Base-by-base conservation (phyloP, 2,797 vertebrate genomes). In the Agapornis canus region DNA sequence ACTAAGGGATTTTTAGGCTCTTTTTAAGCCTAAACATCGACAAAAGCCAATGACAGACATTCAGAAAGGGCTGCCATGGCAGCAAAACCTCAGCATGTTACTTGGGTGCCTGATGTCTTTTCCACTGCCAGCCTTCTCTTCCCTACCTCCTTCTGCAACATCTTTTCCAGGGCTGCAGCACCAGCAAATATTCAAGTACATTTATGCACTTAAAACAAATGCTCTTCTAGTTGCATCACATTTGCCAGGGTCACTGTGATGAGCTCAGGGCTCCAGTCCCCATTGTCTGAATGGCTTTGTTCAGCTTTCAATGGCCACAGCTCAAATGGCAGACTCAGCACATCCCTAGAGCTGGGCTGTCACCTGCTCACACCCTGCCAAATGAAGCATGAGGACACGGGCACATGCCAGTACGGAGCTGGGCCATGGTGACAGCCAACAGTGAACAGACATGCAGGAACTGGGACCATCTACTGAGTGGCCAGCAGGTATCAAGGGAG, bases 271-370 rank as follows among this genome's bases (percentile, higher is more conserved):
- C 78, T 68, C 86, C 61, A 78, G 60, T 64, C 80, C 48, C 7
- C 10, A 89, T 54, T 75, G 72, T 91, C 48, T 10, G 26, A 39
- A 61, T 11, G 87, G 22, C 91, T 96, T 96, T 95, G 95, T 94
- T 43, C 13, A 72, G 68, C 81, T 92, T 71, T 27, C 70, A 56
- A 70, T 5, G 52, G 87, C 45, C 64, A 64, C 40, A 42, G 6
- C 29, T 37, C 3, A 31, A 82, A 87, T 0, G 0, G 87, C 86
- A 82, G 68, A 13, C n/a, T 95, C 95, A 96, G 95, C 95, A 92
- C 47, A 76, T 56, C 35, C 21, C 29, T 31, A 1, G 12, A 48
- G 72, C 25, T 2, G 0, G 57, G 43, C 57, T 45, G 82, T 79
- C 86, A 89, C 81, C 86, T 73, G 92, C 94, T 57, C 54, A 5